Base-by-base conservation (phyloP, 2,888 invertebrate species). In the Aproaerema taeniolella region DNA sequence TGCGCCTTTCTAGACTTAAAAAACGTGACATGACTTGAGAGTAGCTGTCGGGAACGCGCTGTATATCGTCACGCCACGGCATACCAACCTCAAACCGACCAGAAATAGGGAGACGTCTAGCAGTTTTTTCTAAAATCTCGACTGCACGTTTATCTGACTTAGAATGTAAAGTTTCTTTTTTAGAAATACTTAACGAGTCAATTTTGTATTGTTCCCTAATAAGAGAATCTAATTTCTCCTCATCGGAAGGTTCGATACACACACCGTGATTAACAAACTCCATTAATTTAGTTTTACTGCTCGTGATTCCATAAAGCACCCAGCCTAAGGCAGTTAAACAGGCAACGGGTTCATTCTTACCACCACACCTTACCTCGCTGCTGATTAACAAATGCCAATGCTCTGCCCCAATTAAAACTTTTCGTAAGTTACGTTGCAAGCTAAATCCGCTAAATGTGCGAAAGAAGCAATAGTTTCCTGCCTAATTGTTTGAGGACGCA, bases 41-140 rank as follows among this genome's bases (percentile, higher is more conserved):
- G 16, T 10, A 8, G 8, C 32, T 32, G 5, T 17, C 17, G n/a
- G 32, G 32, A 3, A 20, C 11, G 10, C n/a, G 2, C 2, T 4
- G 3, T 2, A 9, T 2, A 8, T 10, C 32, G 7, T 32, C 32
- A 1, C 34, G 24, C 34, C 34, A 34, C 8, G n/a, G 24, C 14
- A 34, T 9, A 9, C 34, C 25, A 8, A n/a, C n/a, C n/a, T 34
- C 34, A 9, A 34, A 34, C 6, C 24, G 24, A 2, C 34, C 34
- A 2, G 17, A 10, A n/a, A n/a, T n/a, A 1, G 16, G 17, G 1
- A 37, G 20, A 2, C 37, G 37, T n/a, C 20, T n/a, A 8, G 33
- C 15, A 8, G 24, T 20, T 8, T 5, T n/a, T 7, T 33, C 24
- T 24, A 24, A 33, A 8, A 9, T 33, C 2, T 28, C 10, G 28